Conservation (phyloP, 2,113 vertebrate genomes). For the Apteryx owenii region DNA sequence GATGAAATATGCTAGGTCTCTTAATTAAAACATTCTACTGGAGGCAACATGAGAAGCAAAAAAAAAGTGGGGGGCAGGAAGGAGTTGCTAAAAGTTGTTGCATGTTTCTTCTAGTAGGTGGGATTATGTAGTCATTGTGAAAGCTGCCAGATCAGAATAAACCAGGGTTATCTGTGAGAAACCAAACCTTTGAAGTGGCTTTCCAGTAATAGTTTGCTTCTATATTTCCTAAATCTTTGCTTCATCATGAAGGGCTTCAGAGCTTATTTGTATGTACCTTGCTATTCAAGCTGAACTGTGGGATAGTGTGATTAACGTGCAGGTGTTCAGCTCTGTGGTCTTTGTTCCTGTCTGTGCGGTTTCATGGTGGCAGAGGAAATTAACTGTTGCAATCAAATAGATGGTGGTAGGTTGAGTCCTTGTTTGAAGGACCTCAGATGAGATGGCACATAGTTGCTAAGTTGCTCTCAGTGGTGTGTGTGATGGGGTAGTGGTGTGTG, state of each 20-base stretch:
- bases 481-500: too few species aligned
- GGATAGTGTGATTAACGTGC: background rate
- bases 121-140: background rate
- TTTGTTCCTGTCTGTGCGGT: background rate
- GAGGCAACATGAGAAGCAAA: background rate
- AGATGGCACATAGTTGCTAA: background rate
- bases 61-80: accelerated
- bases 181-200: background rate
- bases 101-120: background rate
- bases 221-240: background rate
- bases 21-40: background rate
- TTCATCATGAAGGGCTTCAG: background rate
- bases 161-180: background rate
- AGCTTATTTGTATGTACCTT: background rate
- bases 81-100: background rate
- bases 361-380: background rate
- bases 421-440: background rate
- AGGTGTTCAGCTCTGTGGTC: background rate
- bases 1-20: background rate
- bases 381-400: background rate
- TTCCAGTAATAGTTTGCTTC: background rate
- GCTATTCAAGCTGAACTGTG: background rate
- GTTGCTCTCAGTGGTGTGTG: background rate
- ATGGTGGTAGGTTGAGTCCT: background rate
- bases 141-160: background rate